Percentiles rank a stretch among this genome's conserved stretches.
phyloP scores from a whole-genome alignment of 2,113 vertebrate species.

The Trochalopteron elliotii region DNA sequence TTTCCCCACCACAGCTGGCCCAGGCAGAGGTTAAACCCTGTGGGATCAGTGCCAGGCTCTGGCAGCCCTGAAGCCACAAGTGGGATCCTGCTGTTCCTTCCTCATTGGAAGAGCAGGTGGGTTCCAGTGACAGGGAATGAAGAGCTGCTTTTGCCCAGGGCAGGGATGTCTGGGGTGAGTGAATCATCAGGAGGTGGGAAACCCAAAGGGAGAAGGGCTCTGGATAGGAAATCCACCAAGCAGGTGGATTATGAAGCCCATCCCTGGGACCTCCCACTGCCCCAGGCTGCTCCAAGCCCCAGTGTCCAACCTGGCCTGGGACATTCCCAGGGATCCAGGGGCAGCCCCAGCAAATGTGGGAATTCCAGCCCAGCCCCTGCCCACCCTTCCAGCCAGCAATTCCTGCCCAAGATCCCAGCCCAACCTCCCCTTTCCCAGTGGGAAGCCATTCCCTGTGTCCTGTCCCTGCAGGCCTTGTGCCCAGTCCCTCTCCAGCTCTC shows the following conservation, averaged over 20 bases:
- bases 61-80: accelerated
- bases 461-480: too few relatives aligned
- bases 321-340: background rate
- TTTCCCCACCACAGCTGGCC: background rate
- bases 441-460: background rate
- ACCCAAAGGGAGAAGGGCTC: background rate
- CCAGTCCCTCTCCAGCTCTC: background rate
- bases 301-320: accelerated
- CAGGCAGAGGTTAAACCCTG: background rate
- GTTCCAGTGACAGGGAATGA: background rate
- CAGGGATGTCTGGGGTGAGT: background rate
- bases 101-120: accelerated
- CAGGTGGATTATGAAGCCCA: accelerated
- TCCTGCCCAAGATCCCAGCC: background rate
- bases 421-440: background rate
- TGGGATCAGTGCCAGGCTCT: accelerated
- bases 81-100: background rate
- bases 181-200: background rate
- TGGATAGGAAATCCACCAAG: background rate
- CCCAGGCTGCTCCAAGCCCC: accelerated
- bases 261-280: background rate
- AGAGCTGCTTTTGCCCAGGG: background rate
- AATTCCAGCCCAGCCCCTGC: background rate
- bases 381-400: background rate
- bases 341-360: background rate